phyloP scores from a whole-genome alignment of 2,888 invertebrate genomes.

The Drosophila greeni region DNA sequence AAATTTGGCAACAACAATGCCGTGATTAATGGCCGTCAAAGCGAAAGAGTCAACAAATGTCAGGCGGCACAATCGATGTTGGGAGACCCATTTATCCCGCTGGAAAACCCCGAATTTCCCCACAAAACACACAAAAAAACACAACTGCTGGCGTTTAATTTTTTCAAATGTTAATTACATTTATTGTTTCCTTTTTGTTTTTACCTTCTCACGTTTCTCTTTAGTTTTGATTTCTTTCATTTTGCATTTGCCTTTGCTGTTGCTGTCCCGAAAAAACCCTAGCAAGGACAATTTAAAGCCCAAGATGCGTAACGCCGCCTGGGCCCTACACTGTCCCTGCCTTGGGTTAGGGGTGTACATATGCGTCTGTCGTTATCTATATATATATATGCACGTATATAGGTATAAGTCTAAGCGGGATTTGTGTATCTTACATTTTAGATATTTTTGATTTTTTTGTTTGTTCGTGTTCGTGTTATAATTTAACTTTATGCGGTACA shows the following conservation, averaged over 20 bases:
- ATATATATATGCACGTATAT: conserved; percentile 22
- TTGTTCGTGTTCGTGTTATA: conserved; percentile 13
- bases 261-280: conserved; percentile 13
- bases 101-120: neutral
- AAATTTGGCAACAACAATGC: conserved; percentile 69
- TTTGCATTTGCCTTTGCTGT: conserved; percentile 24
- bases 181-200: conserved; percentile 39
- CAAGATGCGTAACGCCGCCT: conserved; percentile 1
- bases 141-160: conserved; percentile 17
- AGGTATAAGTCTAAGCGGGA: conserved; percentile 38
- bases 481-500: conserved; percentile 36
- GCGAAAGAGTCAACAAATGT: conserved; percentile 73
- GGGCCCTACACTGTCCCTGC: neutral
- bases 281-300: neutral
- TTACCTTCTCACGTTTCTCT: conserved; percentile 22
- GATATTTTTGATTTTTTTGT: conserved; percentile 33
- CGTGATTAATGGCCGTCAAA: conserved; percentile 73
- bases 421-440: conserved; percentile 36
- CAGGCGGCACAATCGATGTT: conserved; percentile 39
- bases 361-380: conserved; percentile 4
- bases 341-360: neutral
- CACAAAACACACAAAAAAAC: conserved; percentile 1
- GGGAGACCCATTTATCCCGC: neutral
- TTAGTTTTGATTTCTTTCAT: conserved; percentile 33
- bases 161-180: conserved; percentile 41